Conservation (phyloP, 2,797 vertebrate species). For the Sebastes nivosus region DNA sequence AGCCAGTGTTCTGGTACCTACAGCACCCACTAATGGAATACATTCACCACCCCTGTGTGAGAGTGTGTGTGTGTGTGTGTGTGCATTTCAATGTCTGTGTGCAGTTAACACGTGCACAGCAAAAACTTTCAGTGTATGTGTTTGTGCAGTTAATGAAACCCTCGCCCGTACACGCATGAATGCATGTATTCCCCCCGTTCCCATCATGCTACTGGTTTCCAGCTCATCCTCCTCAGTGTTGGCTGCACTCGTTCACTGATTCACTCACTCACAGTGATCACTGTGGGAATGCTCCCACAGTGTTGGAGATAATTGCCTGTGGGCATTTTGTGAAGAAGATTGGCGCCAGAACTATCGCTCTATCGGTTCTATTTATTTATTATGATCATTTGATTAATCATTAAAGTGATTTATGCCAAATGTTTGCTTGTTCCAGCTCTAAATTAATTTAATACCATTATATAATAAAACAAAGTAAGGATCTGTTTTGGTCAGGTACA, state of each 20-base stretch:
- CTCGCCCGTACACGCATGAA: conserved; percentile 14
- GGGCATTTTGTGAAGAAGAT: not conserved
- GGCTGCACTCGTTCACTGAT: not conserved
- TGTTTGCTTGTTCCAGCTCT: not conserved
- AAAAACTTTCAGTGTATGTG: conserved; percentile 1
- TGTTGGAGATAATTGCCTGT: not conserved
- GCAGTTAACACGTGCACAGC: not conserved
- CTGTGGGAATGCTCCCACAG: not conserved
- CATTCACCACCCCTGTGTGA: conserved; percentile 30
- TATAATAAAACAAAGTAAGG: not conserved
- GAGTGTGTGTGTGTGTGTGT: not conserved
- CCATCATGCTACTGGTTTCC: not conserved
- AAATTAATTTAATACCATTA: not conserved
- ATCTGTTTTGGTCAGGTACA: not conserved
- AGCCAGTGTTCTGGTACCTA: conserved; percentile 56
- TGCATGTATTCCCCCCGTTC: not conserved
- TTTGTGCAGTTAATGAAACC: conserved; percentile 17
- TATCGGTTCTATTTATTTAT: not conserved
- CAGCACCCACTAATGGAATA: conserved; percentile 67
- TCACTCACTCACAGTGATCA: not conserved
- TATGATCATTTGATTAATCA: not conserved
- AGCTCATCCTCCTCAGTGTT: conserved; percentile 2
- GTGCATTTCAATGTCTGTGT: not conserved
- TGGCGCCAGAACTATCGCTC: not conserved
- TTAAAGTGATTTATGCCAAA: not conserved